These are phyloP conservation scores for Nerophis lumbriciformis DNA, from an alignment of 2,113 vertebrate species.

Conservation along the genomic window DNA sequence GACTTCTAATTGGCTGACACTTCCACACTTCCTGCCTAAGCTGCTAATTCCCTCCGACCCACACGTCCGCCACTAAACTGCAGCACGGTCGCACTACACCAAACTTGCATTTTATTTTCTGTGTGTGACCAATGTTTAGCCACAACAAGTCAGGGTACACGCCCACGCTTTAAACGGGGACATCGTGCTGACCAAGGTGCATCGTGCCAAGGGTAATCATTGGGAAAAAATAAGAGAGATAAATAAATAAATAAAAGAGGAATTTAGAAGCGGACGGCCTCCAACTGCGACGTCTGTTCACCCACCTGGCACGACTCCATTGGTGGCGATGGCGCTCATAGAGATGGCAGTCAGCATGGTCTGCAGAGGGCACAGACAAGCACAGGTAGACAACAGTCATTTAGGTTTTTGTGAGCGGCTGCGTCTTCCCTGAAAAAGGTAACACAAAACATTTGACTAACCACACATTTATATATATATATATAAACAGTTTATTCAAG, in stretches of 20 bases:
- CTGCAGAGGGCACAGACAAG: constrained; percentile 63
- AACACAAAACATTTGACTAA: too few species aligned
- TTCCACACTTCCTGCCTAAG: constrained; percentile 31
- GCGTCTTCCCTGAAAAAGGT: too few species aligned
- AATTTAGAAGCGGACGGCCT: constrained; percentile 48
- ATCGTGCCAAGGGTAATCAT: constrained; percentile 56
- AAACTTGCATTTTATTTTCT: constrained; percentile 25
- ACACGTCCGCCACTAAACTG: constrained; percentile 1
- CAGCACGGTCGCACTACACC: constrained; percentile 18
- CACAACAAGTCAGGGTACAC: constrained; percentile 42
- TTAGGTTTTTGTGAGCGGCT: too few species aligned
- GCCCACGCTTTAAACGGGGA: constrained; percentile 46
- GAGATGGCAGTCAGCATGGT: constrained; percentile 99
- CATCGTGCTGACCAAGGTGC: constrained; percentile 46
- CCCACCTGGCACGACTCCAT: constrained; percentile 97
- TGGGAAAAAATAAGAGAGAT: background rate
- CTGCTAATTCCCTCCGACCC: constrained; percentile 56
- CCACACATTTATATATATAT: too few species aligned
- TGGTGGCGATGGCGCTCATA: constrained; percentile 98
- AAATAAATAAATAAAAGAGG: constrained; percentile 19
- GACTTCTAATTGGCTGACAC: constrained; percentile 44
- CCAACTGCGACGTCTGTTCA: constrained; percentile 61
- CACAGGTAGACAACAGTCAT: background rate
- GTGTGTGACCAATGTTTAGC: constrained; percentile 25
- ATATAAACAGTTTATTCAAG: too few species aligned